Conservation (phyloP, 2,888 invertebrate species). For the Xestia c-nigrum region DNA sequence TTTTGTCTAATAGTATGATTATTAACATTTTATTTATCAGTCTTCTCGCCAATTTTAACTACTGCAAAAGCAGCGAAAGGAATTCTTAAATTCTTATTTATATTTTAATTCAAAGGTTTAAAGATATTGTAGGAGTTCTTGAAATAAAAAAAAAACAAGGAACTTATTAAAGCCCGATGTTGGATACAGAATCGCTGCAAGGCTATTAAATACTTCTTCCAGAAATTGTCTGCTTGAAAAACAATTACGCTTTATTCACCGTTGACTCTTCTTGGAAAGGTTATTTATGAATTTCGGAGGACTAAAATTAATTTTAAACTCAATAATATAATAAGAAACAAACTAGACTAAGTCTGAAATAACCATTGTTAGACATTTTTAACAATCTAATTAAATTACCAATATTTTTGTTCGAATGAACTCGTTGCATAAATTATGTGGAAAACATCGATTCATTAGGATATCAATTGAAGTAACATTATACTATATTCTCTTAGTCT, state of each 20-base stretch:
- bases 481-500: background rate
- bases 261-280: background rate
- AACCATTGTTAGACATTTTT: background rate
- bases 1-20: background rate
- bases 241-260: background rate
- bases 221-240: slow-evolving; percentile 28
- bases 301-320: background rate
- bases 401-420: background rate
- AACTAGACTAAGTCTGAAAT: background rate
- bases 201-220: slow-evolving; percentile 7
- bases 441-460: background rate
- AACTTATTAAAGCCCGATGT: slow-evolving; percentile 48
- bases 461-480: background rate
- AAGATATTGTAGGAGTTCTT: background rate
- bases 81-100: background rate
- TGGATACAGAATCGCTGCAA: slow-evolving; percentile 29
- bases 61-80: background rate
- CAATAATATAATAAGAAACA: background rate
- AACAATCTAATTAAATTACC: background rate
- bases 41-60: background rate
- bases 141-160: slow-evolving; percentile 11
- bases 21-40: background rate
- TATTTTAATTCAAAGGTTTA: background rate
- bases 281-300: background rate
- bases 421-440: no score